Evolutionary conservation across 2,113 vertebrate genomes (phyloP).

Genomic region (Sebastes fasciatus): DNA sequence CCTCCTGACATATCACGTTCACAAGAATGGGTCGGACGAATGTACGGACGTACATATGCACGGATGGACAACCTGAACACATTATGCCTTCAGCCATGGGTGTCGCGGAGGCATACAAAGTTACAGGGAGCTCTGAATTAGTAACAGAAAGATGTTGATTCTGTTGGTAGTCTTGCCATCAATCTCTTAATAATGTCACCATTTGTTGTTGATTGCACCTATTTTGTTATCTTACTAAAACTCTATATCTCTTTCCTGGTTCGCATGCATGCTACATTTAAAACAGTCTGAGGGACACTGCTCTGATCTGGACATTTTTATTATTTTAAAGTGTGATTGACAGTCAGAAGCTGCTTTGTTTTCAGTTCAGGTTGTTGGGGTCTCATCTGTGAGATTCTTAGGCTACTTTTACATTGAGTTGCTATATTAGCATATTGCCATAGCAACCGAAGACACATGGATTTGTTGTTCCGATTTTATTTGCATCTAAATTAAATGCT

Average conservation of each 20-base stretch:
- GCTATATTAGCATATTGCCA: slow-evolving; percentile 21
- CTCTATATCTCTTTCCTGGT: background rate
- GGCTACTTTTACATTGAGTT: background rate
- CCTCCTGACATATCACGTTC: too few relatives aligned
- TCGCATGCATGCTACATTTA: background rate
- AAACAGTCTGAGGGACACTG: background rate
- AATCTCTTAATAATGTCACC: slow-evolving; percentile 3
- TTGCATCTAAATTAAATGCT: slow-evolving; percentile 23
- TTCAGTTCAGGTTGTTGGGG: background rate
- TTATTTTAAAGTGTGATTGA: background rate
- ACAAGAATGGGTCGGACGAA: too few relatives aligned
- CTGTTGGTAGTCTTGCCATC: background rate
- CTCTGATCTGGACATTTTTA: too few relatives aligned
- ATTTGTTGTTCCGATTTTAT: slow-evolving; percentile 11
- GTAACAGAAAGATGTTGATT: slow-evolving; percentile 28
- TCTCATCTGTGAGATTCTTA: background rate
- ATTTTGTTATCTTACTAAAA: background rate
- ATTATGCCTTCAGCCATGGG: too few relatives aligned
- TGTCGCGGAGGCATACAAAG: too few relatives aligned
- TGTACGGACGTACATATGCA: too few relatives aligned
- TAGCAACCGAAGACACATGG: slow-evolving; percentile 15
- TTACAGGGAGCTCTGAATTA: background rate
- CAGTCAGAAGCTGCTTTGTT: background rate
- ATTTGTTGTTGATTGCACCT: slow-evolving; percentile 6
- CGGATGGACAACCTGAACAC: too few relatives aligned